Evolutionary conservation across 1,140 invertebrate species (phyloP).

Genomic region (Scaptodrosophila lebanonensis): DNA sequence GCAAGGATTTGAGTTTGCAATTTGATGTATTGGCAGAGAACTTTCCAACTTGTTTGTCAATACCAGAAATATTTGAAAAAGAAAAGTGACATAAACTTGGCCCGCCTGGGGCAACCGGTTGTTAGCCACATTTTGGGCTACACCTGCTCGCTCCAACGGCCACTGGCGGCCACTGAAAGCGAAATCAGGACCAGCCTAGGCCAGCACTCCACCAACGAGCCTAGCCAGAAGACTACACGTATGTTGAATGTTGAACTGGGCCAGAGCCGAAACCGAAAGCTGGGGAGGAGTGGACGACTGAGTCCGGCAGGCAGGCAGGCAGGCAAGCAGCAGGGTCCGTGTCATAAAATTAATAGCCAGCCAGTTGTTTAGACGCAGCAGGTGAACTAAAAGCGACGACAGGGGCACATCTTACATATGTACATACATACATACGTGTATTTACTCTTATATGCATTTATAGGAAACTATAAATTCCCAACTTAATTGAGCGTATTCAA

Average conservation of each 20-base stretch:
- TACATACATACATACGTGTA: no score
- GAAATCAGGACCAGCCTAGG: conserved; percentile 66
- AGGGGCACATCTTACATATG: neutral
- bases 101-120: conserved; percentile 42
- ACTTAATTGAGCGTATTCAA: conserved; percentile 65
- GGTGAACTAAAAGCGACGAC: conserved; percentile 35
- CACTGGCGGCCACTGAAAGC: no score
- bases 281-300: conserved; percentile 5
- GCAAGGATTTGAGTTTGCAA: no score
- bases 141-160: conserved; percentile 19
- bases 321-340: conserved; percentile 20
- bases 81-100: conserved; percentile 50
- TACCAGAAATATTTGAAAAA: conserved; percentile 29
- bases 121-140: conserved; percentile 11
- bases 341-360: conserved; percentile 36
- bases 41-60: conserved; percentile 64
- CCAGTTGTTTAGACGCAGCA: conserved; percentile 26
- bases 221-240: no score
- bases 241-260: conserved; percentile 45
- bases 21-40: conserved; percentile 41
- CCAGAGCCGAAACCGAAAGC: no score
- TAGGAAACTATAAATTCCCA: conserved; percentile 52
- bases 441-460: no score
- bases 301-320: conserved; percentile 11
- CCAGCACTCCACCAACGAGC: no score